Evolutionary conservation across 37 sponge, comb jelly and placozoan genomes (phyloP).

Genomic region (Agelas oroides): DNA sequence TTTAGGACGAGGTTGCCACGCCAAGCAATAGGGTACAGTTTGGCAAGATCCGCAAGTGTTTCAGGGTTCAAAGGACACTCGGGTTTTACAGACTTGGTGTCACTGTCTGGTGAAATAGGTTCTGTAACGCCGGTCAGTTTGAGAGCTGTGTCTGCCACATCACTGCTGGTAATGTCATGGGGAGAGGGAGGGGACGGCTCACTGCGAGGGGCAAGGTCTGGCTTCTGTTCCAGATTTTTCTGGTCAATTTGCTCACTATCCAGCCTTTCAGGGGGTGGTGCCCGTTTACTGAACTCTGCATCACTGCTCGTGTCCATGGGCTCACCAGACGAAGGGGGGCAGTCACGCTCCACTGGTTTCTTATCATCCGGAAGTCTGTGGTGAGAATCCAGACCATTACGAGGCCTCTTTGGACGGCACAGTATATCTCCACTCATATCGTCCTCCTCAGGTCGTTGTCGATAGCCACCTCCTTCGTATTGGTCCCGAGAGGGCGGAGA

Average conservation of each 20-base stretch:
- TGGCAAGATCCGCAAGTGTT: slow-evolving; percentile 77
- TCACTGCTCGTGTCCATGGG: neutral
- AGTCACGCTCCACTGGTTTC: too few species aligned
- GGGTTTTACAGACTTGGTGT: slow-evolving; percentile 38
- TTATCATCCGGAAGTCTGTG: neutral
- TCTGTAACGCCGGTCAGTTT: slow-evolving; percentile 64
- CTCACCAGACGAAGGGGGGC: too few species aligned
- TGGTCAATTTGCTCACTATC: neutral
- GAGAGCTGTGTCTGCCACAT: slow-evolving; percentile 62
- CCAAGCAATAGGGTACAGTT: slow-evolving; percentile 91
- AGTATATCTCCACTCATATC: slow-evolving; percentile 21
- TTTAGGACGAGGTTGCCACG: slow-evolving; percentile 91
- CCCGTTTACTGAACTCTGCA: neutral
- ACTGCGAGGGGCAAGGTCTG: too few species aligned
- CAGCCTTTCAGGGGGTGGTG: too few species aligned
- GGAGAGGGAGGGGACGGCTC: neutral
- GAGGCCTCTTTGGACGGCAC: slow-evolving; percentile 47
- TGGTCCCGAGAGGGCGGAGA: slow-evolving; percentile 3
- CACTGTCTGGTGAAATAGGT: slow-evolving; percentile 44
- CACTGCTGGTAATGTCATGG: slow-evolving; percentile 6
- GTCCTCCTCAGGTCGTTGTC: neutral
- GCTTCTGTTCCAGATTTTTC: neutral
- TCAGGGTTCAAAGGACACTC: slow-evolving; percentile 43
- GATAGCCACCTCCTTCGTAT: neutral
- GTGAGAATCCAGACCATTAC: slow-evolving; percentile 36